Percentiles rank a stretch among this genome's conserved stretches.
These are phyloP conservation scores for Butorides virescens DNA, from an alignment of 2,113 vertebrate species.

Conservation along the genomic window DNA sequence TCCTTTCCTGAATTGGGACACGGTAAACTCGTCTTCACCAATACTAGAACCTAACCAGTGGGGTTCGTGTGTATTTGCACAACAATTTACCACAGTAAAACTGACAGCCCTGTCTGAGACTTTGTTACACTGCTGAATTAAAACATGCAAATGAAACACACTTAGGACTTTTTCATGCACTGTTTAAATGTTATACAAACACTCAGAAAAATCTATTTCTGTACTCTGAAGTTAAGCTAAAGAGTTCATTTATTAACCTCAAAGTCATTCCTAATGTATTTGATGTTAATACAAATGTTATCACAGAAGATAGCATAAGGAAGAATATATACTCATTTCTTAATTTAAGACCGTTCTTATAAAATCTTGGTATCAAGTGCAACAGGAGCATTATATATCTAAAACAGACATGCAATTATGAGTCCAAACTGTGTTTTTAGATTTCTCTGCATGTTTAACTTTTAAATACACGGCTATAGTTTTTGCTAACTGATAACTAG, in stretches of 20 bases:
- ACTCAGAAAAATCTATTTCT: not conserved
- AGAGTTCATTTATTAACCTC: not conserved
- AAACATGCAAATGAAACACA: not conserved
- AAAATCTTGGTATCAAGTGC: not conserved
- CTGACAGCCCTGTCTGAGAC: not conserved
- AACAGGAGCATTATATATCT: not conserved
- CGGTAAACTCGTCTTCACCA: not conserved
- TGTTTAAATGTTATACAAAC: not conserved
- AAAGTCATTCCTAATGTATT: not conserved
- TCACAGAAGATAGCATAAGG: not conserved
- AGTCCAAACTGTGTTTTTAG: not conserved
- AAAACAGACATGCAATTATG: not conserved
- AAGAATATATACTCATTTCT: not conserved
- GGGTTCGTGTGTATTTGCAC: not conserved
- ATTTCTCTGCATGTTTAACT: not conserved
- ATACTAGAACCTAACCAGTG: not conserved
- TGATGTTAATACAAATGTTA: not conserved
- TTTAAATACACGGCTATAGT: not conserved
- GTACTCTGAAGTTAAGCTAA: not conserved
- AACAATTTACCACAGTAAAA: not conserved
- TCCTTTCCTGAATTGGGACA: not conserved
- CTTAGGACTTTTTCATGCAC: not conserved
- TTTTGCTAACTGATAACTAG: not conserved
- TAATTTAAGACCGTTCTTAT: not conserved
- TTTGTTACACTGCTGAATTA: not conserved